Base-by-base conservation (phyloP, 2,888 invertebrate species). In the Xanthia icteritia region DNA sequence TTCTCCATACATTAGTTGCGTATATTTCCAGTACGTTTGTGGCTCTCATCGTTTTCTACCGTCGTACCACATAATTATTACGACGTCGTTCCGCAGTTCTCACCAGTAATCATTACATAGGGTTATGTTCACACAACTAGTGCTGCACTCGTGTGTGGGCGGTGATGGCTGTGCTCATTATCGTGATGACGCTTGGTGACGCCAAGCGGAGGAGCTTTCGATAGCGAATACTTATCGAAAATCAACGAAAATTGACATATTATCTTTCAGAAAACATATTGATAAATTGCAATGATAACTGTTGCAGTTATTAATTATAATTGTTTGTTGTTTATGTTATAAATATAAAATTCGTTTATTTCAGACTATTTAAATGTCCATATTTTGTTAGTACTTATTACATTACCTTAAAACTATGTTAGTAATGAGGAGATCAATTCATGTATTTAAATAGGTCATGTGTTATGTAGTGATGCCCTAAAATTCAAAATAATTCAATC, bases 141-240 rank as follows among this genome's bases (percentile, higher is more conserved):
- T 64, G 76, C 8, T 60, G 48, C 39, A 27, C 11, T n/a, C 27
- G n/a, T 51, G 60, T 70, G 69, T 60, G 74, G 71, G 39, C 60
- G 69, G 64, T 90, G 91, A 91, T 91, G 90, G 89, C 91, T 83
- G 90, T 90, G 90, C 92, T 93, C 93, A 90, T 93, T 92, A 92
- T 91, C 78, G 17, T 66, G 84, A 86, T 88, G 90, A 91, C 78
- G 84, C 76, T 75, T 70, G 90, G 89, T 89, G 90, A 85, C 83
- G 77, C 75, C 67, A 78, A n/a, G 70, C 45, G 70, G 60, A 73
- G 54, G 23, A 31, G 61, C 17, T 54, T 58, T 67, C 75, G 73
- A 74, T 20, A 73, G 72, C 77, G 77, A 79, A 74, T 67, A 56
- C 13, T 65, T n/a, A 17, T 56, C 58, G 58, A 67, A 72, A 69